Conservation (phyloP, 2,797 vertebrate species). For the Adelosebastes latens region DNA sequence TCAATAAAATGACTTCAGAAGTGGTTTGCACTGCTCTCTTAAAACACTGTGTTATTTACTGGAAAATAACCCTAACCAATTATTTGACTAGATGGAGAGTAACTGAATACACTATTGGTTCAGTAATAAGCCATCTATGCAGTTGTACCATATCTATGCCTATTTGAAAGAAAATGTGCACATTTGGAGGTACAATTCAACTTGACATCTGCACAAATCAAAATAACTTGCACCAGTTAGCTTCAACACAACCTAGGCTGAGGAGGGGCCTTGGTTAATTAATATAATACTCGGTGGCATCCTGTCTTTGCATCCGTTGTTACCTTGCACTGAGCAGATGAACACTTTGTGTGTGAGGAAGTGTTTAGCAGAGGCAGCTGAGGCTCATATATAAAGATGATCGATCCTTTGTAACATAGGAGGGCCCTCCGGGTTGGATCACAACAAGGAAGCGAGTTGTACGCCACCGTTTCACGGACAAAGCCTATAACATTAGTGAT, state of each 20-base stretch:
- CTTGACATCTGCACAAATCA: background rate
- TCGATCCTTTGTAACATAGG: constrained; percentile 18
- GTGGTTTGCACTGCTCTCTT: background rate
- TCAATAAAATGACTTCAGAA: background rate
- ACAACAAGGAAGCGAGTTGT: constrained; percentile 41
- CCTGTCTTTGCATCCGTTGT: background rate
- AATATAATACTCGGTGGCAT: background rate
- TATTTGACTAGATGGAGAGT: background rate
- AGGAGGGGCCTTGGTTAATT: background rate
- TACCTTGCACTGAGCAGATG: background rate
- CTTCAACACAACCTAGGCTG: background rate
- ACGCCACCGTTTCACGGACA: constrained; percentile 35
- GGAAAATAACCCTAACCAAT: constrained; percentile 1
- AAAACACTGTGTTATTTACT: background rate
- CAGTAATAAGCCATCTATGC: background rate
- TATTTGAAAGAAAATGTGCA: background rate
- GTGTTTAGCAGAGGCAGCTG: constrained; percentile 2
- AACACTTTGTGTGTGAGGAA: background rate
- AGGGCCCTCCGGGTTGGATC: constrained; percentile 34
- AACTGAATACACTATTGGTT: constrained; percentile 11
- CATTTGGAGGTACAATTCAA: background rate
- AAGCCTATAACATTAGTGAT: constrained; percentile 19
- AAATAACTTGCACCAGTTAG: background rate
- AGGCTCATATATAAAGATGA: constrained; percentile 20
- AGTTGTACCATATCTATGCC: background rate